Conservation (phyloP, 1,140 invertebrate species). For the Drosophila parabipectinata region DNA sequence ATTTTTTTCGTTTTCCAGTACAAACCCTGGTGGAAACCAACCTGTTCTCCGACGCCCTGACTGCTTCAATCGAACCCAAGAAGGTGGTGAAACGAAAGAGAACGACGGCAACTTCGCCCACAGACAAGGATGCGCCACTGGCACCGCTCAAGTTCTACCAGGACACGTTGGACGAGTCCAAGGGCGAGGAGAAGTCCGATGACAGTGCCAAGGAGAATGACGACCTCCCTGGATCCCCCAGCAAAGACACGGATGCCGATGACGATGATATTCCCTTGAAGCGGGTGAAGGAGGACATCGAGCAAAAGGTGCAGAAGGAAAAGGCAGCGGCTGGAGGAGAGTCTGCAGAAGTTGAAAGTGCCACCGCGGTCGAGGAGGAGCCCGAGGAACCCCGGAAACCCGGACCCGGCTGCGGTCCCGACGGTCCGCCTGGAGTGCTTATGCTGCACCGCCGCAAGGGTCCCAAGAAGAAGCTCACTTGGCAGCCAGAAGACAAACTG, state of each 20-base stretch:
- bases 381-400: conserved; percentile 67
- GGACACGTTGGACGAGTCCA: conserved; percentile 92
- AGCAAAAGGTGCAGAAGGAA: conserved; percentile 73
- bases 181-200: conserved; percentile 84
- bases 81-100: conserved; percentile 91
- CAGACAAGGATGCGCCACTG: conserved; percentile 85
- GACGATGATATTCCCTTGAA: conserved; percentile 82
- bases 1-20: conserved; percentile 86
- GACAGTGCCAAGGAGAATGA: conserved; percentile 83
- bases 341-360: conserved; percentile 34
- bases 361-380: conserved; percentile 53
- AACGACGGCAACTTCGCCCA: conserved; percentile 87
- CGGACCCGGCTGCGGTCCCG: conserved; percentile 78
- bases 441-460: conserved; percentile 85
- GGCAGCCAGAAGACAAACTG: conserved; percentile 92
- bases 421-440: conserved; percentile 80
- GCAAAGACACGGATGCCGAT: conserved; percentile 73
- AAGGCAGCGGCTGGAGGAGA: conserved; percentile 36
- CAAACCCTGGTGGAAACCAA: conserved; percentile 93
- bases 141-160: conserved; percentile 94
- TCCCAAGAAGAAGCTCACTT: conserved; percentile 92
- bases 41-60: conserved; percentile 96
- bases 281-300: conserved; percentile 80
- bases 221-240: conserved; percentile 47
- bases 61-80: conserved; percentile 88